Conservation (phyloP, 2,888 invertebrate species). For the Ochropleura leucogaster region DNA sequence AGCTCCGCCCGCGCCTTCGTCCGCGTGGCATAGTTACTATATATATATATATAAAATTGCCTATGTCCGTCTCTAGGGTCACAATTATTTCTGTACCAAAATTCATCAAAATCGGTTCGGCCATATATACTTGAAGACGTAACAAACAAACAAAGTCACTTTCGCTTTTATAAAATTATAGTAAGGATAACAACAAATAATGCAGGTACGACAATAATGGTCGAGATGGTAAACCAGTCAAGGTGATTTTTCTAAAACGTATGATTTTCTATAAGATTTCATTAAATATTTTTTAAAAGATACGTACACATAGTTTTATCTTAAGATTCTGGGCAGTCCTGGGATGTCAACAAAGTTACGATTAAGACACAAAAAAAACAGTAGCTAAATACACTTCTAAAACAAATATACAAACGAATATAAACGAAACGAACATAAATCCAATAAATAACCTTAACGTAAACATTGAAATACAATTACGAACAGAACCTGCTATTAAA, state of each 20-base stretch:
- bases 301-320: slow-evolving; percentile 26
- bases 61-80: too few relatives aligned
- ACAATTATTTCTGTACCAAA: too few relatives aligned
- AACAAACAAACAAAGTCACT: too few relatives aligned
- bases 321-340: slow-evolving; percentile 30
- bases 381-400: slow-evolving; percentile 58
- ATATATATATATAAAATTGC: too few relatives aligned
- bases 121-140: too few relatives aligned
- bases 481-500: slow-evolving; percentile 40
- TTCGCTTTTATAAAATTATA: too few relatives aligned
- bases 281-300: slow-evolving; percentile 20
- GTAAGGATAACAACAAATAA: slow-evolving; percentile 1
- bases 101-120: too few relatives aligned
- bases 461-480: slow-evolving; percentile 60
- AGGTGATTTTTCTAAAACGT: background rate
- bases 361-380: slow-evolving; percentile 34
- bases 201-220: slow-evolving; percentile 4
- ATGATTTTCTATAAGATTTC: background rate
- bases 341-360: slow-evolving; percentile 25
- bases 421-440: slow-evolving; percentile 71
- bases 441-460: slow-evolving; percentile 72
- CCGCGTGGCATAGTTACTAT: too few relatives aligned
- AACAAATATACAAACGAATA: slow-evolving; percentile 68
- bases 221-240: slow-evolving; percentile 16
- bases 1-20: too few relatives aligned